These are phyloP conservation scores for Mesitornis unicolor DNA, from an alignment of 2,113 vertebrate species.

Conservation along the genomic window DNA sequence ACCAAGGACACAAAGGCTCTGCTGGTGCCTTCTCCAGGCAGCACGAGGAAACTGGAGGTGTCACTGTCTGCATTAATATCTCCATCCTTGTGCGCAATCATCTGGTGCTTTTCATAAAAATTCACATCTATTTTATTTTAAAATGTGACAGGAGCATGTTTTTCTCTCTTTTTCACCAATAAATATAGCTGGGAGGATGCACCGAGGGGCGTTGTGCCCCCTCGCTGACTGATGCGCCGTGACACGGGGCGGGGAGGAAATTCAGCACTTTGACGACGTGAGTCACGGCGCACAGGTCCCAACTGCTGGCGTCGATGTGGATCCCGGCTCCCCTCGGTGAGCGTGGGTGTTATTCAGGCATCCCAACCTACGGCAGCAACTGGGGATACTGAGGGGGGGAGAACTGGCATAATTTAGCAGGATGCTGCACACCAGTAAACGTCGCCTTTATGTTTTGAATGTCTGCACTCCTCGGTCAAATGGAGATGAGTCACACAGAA, in stretches of 20 bases:
- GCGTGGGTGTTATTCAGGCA: background rate
- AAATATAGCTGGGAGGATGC: background rate
- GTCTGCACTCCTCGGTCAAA: background rate
- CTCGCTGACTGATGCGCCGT: background rate
- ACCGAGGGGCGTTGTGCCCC: background rate
- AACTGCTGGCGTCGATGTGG: background rate
- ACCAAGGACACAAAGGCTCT: background rate
- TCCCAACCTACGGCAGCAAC: background rate
- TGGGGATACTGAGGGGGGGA: background rate
- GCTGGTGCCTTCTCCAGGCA: background rate
- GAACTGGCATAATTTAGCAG: background rate
- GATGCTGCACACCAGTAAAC: background rate
- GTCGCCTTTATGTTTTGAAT: background rate
- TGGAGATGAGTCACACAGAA: background rate
- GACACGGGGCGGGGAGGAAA: background rate
- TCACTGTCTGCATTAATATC: constrained; percentile 25
- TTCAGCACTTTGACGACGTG: background rate
- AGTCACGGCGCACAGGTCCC: background rate
- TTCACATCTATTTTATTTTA: background rate
- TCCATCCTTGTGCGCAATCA: background rate
- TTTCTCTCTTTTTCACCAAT: background rate
- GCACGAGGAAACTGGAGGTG: constrained; percentile 8
- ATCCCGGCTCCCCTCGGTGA: background rate
- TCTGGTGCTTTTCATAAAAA: background rate
- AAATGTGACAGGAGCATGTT: constrained; percentile 2